These are phyloP conservation scores for Potorous gilbertii DNA, from an alignment of 2,797 vertebrate genomes.

Conservation along the genomic window DNA sequence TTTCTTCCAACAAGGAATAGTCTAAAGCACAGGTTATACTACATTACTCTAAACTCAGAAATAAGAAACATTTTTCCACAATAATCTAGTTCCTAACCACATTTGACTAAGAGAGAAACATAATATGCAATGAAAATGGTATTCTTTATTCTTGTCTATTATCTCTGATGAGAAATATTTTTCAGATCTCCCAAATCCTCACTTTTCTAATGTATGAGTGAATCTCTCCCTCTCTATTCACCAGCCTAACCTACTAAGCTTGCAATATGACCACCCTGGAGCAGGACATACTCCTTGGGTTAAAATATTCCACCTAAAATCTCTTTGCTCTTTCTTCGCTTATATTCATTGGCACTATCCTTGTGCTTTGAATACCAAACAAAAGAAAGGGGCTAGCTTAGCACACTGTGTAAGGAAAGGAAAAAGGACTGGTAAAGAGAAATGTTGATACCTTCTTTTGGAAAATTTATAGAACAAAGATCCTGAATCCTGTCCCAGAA, in stretches of 20 bases:
- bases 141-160: neutral
- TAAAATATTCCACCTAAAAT: conserved; percentile 74
- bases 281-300: conserved; percentile 58
- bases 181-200: conserved; percentile 48
- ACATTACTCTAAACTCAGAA: neutral
- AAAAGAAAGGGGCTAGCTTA: conserved; percentile 64
- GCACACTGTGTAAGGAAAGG: neutral
- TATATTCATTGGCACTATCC: conserved; percentile 68
- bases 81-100: conserved; percentile 40
- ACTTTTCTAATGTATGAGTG: conserved; percentile 10
- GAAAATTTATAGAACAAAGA: conserved; percentile 51
- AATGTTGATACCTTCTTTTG: neutral
- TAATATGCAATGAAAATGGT: conserved; percentile 16
- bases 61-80: neutral
- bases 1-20: neutral
- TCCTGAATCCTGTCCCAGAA: conserved; percentile 1
- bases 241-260: conserved; percentile 55
- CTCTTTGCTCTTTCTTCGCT: conserved; percentile 58
- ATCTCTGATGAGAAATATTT: conserved; percentile 43
- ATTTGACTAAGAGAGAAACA: conserved; percentile 49
- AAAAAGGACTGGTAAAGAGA: neutral
- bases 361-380: conserved; percentile 76
- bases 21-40: neutral
- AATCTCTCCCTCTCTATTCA: conserved; percentile 16
- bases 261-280: conserved; percentile 61